These are phyloP conservation scores for Poeciliopsis paucimaculata DNA, from an alignment of 2,797 vertebrate genomes.

Conservation along the genomic window DNA sequence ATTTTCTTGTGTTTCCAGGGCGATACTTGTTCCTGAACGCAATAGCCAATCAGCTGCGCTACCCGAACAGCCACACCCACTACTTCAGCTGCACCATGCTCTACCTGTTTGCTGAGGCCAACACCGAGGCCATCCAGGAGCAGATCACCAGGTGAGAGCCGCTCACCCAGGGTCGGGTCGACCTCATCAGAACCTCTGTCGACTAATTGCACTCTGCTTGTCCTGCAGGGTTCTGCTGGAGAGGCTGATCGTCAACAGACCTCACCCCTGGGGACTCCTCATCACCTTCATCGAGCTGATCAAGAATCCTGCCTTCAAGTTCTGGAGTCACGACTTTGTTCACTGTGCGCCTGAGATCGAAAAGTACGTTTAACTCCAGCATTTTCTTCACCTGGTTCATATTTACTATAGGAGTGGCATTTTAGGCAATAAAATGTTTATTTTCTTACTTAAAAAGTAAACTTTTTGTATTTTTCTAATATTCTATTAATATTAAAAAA, in stretches of 20 bases:
- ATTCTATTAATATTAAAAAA: too few relatives aligned
- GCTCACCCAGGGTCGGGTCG: not conserved
- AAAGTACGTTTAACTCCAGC: constrained; percentile 83
- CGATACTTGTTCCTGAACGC: constrained; percentile 98
- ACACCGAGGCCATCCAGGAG: constrained; percentile 99
- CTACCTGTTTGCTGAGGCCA: constrained; percentile 98
- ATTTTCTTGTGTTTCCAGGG: constrained; percentile 74
- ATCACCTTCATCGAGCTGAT: constrained; percentile 99
- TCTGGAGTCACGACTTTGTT: constrained; percentile 99
- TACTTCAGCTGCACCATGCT: constrained; percentile 99
- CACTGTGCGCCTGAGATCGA: constrained; percentile 99
- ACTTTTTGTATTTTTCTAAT: too few relatives aligned
- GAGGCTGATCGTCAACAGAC: constrained; percentile 98
- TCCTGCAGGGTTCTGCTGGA: constrained; percentile 92
- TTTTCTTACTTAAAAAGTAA: too few relatives aligned
- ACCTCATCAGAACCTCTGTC: not conserved
- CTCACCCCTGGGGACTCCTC: constrained; percentile 98
- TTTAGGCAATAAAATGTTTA: too few relatives aligned
- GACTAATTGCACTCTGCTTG: not conserved
- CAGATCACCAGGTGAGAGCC: constrained; percentile 93
- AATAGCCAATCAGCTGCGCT: constrained; percentile 98
- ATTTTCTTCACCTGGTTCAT: too few relatives aligned
- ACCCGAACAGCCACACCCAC: constrained; percentile 99
- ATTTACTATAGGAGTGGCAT: too few relatives aligned
- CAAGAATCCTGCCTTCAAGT: constrained; percentile 99